These are phyloP conservation scores for Podarcis cretensis DNA, from an alignment of 2,113 vertebrate species.

Conservation along the genomic window DNA sequence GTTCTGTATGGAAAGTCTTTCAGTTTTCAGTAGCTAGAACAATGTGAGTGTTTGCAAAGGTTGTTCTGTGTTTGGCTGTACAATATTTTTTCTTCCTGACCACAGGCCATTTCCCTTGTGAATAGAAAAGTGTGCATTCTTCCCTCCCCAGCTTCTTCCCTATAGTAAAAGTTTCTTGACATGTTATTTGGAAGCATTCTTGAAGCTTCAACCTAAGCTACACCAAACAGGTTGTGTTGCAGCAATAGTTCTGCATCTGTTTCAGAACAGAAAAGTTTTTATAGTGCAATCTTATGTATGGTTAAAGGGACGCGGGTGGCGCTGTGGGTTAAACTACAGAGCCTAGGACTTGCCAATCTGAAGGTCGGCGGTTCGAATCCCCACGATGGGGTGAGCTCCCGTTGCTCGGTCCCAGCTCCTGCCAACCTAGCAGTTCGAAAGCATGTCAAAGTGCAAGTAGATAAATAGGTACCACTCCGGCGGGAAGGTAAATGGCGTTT, in stretches of 20 bases:
- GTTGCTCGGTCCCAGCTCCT: too few relatives aligned
- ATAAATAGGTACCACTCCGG: too few relatives aligned
- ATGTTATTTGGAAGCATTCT: neutral
- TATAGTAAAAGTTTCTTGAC: neutral
- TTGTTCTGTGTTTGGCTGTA: conserved; percentile 30
- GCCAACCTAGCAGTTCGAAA: too few relatives aligned
- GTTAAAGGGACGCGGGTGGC: too few relatives aligned
- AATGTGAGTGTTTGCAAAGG: neutral
- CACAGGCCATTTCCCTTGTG: neutral
- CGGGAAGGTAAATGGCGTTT: too few relatives aligned
- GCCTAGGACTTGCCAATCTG: too few relatives aligned
- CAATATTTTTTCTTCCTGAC: conserved; percentile 39
- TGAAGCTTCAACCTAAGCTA: neutral
- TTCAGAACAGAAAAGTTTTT: too few relatives aligned
- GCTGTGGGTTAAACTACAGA: too few relatives aligned
- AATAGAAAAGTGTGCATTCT: neutral
- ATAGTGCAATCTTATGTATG: neutral
- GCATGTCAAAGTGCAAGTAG: too few relatives aligned
- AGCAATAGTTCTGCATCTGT: neutral
- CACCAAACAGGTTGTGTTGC: neutral
- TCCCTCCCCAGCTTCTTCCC: neutral
- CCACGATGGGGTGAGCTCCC: too few relatives aligned
- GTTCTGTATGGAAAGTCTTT: conserved; percentile 30
- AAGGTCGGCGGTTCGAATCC: too few relatives aligned
- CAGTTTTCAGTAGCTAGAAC: conserved; percentile 3